Evolutionary conservation across 2,888 invertebrate species (phyloP).

Genomic region (Ferrisia virgata): DNA sequence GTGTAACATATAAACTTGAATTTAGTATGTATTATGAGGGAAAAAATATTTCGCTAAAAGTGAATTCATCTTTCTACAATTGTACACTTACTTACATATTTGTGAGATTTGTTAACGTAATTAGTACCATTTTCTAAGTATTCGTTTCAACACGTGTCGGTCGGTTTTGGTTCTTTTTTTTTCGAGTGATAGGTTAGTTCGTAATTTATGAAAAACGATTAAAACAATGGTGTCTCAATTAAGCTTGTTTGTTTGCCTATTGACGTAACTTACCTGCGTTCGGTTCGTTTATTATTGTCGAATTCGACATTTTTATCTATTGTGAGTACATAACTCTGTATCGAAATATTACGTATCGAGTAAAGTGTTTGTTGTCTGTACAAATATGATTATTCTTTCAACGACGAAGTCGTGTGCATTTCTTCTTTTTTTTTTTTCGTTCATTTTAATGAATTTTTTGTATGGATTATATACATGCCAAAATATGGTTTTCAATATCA

Average conservation of each 20-base stretch:
- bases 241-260: background rate
- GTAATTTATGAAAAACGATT: background rate
- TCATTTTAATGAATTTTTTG: too few relatives aligned
- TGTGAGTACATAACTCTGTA: background rate
- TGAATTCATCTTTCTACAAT: too few relatives aligned
- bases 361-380: background rate
- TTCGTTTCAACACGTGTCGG: background rate
- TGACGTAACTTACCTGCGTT: background rate
- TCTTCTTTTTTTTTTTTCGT: too few relatives aligned
- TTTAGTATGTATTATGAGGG: too few relatives aligned
- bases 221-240: constrained; percentile 17
- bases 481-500: too few relatives aligned
- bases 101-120: background rate
- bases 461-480: too few relatives aligned
- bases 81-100: too few relatives aligned
- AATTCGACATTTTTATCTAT: background rate
- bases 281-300: background rate
- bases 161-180: background rate
- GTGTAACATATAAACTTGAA: too few relatives aligned
- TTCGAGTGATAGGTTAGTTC: background rate
- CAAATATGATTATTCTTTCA: too few relatives aligned
- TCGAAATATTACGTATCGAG: background rate
- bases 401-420: too few relatives aligned
- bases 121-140: background rate
- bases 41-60: too few relatives aligned